Evolutionary conservation across 2,113 vertebrate species (phyloP), one percentile per base, ranked within the genome.

Genomic region (Cromileptes altivelis): DNA sequence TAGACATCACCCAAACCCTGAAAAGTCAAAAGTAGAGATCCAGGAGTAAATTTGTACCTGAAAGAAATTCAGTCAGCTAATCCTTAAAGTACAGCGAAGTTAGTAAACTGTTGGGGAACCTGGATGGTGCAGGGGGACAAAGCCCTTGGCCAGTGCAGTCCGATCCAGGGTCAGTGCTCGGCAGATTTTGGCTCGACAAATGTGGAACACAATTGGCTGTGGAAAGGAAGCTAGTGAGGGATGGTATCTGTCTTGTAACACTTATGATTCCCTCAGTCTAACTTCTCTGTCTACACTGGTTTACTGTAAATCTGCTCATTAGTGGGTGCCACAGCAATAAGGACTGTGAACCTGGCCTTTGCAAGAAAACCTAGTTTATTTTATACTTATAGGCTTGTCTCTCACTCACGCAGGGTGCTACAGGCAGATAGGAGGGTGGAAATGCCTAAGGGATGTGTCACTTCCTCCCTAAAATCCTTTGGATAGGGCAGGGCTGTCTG

Each of bases 401-500:
- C 13, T 70, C 50, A 50, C 40, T 81, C 21, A 21, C 4, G 13
- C 60, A 47, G 58, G 81, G 76, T 87, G 78, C 71, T 70, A n/a
- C 23, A 70, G 61, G 85, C 88, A 84, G 88, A 88, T 86, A 84
- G 53, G 70, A 81, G 58, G 70, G 82, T 93, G 93, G 91, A 94
- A 94, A 95, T 93, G 89, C 93, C 89, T 68, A 23, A 85, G 70
- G 78, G 87, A 91, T 91, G 88, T 89, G 86, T 95, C 91, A 94
- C 77, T 93, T 95, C 93, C 94, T 93, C 70, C 42, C 74, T 62
- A 67, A 81, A 86, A 87, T 81, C 82, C 74, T 76, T 79, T 55
- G 60, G 87, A 72, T 75, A 75, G 89, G 90, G 85, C 85, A 85
- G 82, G 84, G 88, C 68, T 86, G 77, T 79, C 70, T 25, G 50